Percentiles rank a stretch among this genome's conserved stretches.
These are phyloP conservation scores for Argopecten irradians DNA, from an alignment of 1,140 invertebrate species.

Conservation along the genomic window DNA sequence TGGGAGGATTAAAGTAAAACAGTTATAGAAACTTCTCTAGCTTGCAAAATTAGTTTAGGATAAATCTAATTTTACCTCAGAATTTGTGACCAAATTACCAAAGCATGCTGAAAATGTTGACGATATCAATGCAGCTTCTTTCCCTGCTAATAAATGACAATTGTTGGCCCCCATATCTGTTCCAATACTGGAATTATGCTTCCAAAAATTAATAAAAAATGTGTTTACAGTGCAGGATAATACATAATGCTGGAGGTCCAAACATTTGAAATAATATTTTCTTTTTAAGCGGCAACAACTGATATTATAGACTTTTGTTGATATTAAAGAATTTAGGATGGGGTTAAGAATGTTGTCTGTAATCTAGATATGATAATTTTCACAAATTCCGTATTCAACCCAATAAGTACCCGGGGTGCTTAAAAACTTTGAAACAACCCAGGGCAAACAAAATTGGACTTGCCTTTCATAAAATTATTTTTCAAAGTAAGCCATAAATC, in stretches of 20 bases:
- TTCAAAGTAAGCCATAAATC: too few relatives aligned
- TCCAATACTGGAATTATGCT: not conserved
- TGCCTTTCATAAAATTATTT: not conserved
- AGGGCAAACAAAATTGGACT: not conserved
- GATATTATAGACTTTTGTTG: not conserved
- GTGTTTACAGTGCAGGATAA: not conserved
- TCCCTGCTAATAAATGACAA: conserved; percentile 1
- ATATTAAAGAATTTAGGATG: not conserved
- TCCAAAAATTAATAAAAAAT: not conserved
- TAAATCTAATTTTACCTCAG: conserved; percentile 18
- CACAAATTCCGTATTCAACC: not conserved
- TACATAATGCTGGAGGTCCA: not conserved
- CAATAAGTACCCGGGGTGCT: too few relatives aligned
- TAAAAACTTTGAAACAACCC: not conserved
- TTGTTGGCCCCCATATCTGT: conserved; percentile 7
- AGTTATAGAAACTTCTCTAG: conserved; percentile 2
- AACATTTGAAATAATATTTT: not conserved
- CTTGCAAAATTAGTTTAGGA: conserved; percentile 3
- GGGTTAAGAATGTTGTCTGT: not conserved
- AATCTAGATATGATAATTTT: not conserved
- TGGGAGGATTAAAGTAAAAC: not conserved
- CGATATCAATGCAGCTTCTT: not conserved
- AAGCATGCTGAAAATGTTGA: not conserved
- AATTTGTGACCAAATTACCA: conserved; percentile 18
- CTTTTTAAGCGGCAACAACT: not conserved